Conservation (phyloP, 2,888 invertebrate genomes). For the Euclidia mi region DNA sequence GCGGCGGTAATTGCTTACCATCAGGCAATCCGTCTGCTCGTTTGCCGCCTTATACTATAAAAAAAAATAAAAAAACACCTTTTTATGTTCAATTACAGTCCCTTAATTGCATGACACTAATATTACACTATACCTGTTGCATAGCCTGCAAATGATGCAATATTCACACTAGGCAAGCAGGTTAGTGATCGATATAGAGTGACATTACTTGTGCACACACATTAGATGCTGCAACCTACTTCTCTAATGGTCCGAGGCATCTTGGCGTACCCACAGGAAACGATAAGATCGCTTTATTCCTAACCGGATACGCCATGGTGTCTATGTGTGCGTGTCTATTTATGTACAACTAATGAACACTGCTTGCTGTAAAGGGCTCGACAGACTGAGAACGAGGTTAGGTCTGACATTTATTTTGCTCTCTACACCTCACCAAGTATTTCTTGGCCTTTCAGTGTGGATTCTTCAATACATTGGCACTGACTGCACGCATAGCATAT, state of each 20-base stretch:
- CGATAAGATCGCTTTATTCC: conserved; percentile 16
- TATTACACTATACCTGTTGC: background rate
- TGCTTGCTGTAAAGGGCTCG: too few species aligned
- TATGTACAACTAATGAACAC: background rate
- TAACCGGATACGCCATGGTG: conserved; percentile 3
- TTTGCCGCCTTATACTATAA: too few species aligned
- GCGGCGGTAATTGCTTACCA: too few species aligned
- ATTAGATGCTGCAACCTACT: conserved; percentile 18
- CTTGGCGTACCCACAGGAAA: conserved; percentile 9
- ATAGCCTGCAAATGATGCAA: background rate
- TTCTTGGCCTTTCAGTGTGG: too few species aligned
- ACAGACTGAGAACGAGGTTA: too few species aligned
- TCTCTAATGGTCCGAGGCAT: conserved; percentile 17
- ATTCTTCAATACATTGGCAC: too few species aligned
- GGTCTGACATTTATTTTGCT: too few species aligned
- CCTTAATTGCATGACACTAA: background rate
- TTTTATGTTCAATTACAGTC: too few species aligned
- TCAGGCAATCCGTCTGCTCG: too few species aligned
- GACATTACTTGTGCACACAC: conserved; percentile 7
- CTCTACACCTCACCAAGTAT: too few species aligned
- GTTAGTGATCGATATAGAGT: background rate
- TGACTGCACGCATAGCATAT: too few species aligned
- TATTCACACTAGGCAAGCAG: background rate
- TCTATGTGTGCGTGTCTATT: background rate
- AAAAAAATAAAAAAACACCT: too few species aligned